Evolutionary conservation across 1,140 invertebrate genomes (phyloP), one percentile per base, ranked within the genome.

Genomic region (Pomacea maculata): DNA sequence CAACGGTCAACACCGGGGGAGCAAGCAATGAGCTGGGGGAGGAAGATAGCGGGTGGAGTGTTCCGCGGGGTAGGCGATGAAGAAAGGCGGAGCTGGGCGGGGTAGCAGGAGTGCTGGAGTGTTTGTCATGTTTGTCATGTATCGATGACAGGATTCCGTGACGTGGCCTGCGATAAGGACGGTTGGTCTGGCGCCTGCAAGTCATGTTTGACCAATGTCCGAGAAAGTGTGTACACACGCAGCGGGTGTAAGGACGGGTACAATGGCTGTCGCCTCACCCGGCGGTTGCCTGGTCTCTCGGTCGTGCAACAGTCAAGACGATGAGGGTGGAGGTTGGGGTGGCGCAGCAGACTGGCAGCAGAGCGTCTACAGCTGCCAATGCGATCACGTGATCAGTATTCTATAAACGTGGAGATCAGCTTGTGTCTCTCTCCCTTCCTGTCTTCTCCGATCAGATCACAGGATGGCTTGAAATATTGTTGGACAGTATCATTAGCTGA

Each of bases 171-270:
- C 67, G 67, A 34, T 70, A n/a, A 34, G 21, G 67, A n/a, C 57
- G 29, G 6, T 70, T n/a, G 12, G 67, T 25, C 67, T 70, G n/a
- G 67, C 67, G 67, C 21, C 67, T n/a, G 6, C n/a, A 70, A 70
- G 67, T 70, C 67, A 70, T 70, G 67, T 70, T 70, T 70, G 67
- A 70, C 67, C 67, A 70, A 34, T 34, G 67, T 34, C 67, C 67
- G 67, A 70, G 67, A 34, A 70, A 11, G 11, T 70, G 67, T 68
- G 67, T 70, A 34, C 67, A 70, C 67, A 70, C 29, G 67, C 11
- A 12, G 67, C 11, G 12, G 67, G 67, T 34, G 67, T 34, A 25
- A 12, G n/a, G 12, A 34, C 14, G 11, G 67, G 67, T 6, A n/a
- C 29, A 25, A 34, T n/a, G 29, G n/a, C n/a, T 70, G 67, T n/a